Evolutionary conservation across 2,797 vertebrate genomes (phyloP).

Genomic region (Carcharodon carcharias): DNA sequence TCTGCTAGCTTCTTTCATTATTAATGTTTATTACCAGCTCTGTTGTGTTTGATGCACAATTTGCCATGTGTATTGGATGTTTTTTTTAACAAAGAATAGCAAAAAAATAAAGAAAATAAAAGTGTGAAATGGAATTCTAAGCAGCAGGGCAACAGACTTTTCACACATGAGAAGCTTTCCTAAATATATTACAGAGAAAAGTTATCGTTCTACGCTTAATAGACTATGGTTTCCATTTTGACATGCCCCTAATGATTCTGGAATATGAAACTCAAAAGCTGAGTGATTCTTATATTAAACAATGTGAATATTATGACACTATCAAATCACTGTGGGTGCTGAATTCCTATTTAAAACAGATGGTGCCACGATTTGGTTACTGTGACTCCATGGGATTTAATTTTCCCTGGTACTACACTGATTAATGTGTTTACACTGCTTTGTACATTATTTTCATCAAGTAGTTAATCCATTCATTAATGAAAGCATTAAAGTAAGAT

Average conservation of each 20-base stretch:
- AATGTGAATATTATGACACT: neutral
- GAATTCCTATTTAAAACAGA: neutral
- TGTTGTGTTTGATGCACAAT: too few relatives aligned
- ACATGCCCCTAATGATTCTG: neutral
- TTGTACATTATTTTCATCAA: neutral
- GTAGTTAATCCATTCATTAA: neutral
- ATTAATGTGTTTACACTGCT: neutral
- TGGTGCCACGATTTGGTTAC: neutral
- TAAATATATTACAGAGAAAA: neutral
- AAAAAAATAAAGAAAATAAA: neutral
- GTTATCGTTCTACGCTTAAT: neutral
- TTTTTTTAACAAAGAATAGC: neutral
- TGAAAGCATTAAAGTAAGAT: neutral
- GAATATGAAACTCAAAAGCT: neutral
- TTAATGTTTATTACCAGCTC: neutral
- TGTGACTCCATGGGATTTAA: neutral
- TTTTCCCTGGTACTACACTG: neutral
- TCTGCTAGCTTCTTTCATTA: neutral
- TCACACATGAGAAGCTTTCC: neutral
- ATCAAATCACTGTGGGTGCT: neutral
- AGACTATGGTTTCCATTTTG: neutral
- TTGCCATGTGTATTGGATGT: neutral
- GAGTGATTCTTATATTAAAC: neutral
- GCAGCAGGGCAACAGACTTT: neutral
- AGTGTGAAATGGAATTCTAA: neutral